A percentile compares a stretch with the other conserved stretches of the same genome.
These are phyloP conservation scores for Lagria hirta DNA, from an alignment of 2,888 invertebrate genomes.

Conservation along the genomic window DNA sequence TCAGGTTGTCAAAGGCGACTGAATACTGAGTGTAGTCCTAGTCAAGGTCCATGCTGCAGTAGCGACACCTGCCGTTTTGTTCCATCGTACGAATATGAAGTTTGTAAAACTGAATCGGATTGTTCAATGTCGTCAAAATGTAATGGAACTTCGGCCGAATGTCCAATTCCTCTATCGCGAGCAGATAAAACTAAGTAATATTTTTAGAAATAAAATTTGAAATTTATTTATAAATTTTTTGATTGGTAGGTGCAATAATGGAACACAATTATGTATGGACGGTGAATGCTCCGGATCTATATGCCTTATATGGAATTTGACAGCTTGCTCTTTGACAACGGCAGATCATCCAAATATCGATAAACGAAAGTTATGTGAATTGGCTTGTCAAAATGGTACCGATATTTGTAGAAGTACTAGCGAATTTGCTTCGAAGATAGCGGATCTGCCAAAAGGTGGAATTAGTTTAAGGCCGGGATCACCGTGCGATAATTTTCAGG, in stretches of 20 bases:
- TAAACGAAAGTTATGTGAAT: constrained; percentile 87
- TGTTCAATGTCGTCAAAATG: constrained; percentile 89
- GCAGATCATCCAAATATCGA: constrained; percentile 73
- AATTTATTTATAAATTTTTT: too few relatives aligned
- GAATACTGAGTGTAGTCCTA: constrained; percentile 88
- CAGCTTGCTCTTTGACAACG: constrained; percentile 92
- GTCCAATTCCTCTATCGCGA: constrained; percentile 80
- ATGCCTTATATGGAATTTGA: constrained; percentile 91
- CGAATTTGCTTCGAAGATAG: constrained; percentile 75
- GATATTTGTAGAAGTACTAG: constrained; percentile 84
- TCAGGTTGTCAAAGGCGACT: constrained; percentile 77
- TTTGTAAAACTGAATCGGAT: constrained; percentile 83
- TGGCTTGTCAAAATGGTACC: constrained; percentile 92
- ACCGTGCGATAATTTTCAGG: constrained; percentile 98
- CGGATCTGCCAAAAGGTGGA: constrained; percentile 75
- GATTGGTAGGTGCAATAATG: constrained; percentile 95
- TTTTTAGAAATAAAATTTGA: too few relatives aligned
- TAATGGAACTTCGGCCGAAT: constrained; percentile 81
- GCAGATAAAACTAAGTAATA: constrained; percentile 89
- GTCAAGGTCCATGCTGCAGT: constrained; percentile 96
- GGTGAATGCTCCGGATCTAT: constrained; percentile 96
- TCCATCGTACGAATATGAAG: constrained; percentile 62
- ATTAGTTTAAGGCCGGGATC: constrained; percentile 92
- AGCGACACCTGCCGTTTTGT: constrained; percentile 78
- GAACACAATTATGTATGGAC: constrained; percentile 80